Evolutionary conservation across 2,888 invertebrate genomes (phyloP).

Genomic region (Cosmia trapezina): DNA sequence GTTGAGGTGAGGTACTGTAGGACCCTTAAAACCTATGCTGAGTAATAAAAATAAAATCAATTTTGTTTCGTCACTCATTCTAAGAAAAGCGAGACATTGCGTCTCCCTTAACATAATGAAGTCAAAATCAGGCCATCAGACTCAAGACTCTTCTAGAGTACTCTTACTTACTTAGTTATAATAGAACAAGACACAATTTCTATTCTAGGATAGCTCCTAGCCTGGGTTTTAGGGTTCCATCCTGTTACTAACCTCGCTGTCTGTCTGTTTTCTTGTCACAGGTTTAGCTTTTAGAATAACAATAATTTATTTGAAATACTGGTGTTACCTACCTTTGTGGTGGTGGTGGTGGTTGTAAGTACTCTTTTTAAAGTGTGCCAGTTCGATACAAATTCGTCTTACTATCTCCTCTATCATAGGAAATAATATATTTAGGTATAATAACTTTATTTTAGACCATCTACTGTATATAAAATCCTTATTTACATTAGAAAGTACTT

Average conservation of each 20-base stretch:
- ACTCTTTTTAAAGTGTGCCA: no score
- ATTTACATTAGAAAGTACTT: no score
- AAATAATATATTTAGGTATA: no score
- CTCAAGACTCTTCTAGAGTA: conserved; percentile 15
- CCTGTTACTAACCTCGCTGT: background rate
- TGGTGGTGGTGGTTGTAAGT: no score
- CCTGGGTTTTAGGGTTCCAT: conserved; percentile 1
- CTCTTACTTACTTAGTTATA: conserved; percentile 21
- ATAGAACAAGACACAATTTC: conserved; percentile 30
- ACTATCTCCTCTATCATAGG: background rate
- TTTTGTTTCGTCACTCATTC: background rate
- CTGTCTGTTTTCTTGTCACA: background rate
- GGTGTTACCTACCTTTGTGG: no score
- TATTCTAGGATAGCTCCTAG: conserved; percentile 15
- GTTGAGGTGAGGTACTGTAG: no score
- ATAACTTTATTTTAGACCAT: no score
- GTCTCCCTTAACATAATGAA: conserved; percentile 27
- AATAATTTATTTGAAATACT: no score
- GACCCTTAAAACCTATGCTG: background rate
- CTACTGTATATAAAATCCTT: no score
- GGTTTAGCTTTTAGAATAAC: background rate
- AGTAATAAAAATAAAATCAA: background rate
- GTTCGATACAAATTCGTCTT: background rate
- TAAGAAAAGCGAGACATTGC: conserved; percentile 12
- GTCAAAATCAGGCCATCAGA: conserved; percentile 22